Conservation (phyloP, 1,140 invertebrate species). For the Armadillidium nasatum region DNA sequence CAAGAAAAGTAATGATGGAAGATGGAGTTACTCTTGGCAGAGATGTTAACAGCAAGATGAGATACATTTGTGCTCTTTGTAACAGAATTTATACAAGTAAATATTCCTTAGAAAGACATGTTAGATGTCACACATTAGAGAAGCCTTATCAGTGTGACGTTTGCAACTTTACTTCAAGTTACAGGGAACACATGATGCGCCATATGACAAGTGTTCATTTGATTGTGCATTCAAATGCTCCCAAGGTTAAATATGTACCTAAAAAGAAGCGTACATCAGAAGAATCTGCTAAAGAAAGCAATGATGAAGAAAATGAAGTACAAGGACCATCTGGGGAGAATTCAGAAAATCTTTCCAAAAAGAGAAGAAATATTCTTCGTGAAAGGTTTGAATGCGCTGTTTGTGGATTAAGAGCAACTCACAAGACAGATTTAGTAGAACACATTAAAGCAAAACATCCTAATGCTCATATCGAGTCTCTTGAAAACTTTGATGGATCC, state of each 20-base stretch:
- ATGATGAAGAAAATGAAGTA: slow-evolving; percentile 18
- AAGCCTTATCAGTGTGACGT: slow-evolving; percentile 42
- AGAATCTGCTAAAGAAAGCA: slow-evolving; percentile 18
- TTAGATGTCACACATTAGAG: slow-evolving; percentile 40
- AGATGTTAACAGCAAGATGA: slow-evolving; percentile 35
- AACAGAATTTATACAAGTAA: slow-evolving; percentile 43
- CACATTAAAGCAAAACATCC: slow-evolving; percentile 42
- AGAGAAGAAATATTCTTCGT: slow-evolving; percentile 38
- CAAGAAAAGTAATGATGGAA: slow-evolving; percentile 42
- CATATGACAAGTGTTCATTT: slow-evolving; percentile 44
- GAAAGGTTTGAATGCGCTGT: slow-evolving; percentile 43
- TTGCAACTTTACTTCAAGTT: slow-evolving; percentile 40
- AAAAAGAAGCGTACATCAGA: slow-evolving; percentile 34
- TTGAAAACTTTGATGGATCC: slow-evolving; percentile 40
- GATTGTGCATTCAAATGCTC: slow-evolving; percentile 42
- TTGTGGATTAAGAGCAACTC: slow-evolving; percentile 41
- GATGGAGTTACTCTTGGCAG: slow-evolving; percentile 41
- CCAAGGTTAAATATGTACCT: slow-evolving; percentile 38
- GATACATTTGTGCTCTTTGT: slow-evolving; percentile 42
- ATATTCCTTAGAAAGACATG: slow-evolving; percentile 41
- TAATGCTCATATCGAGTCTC: slow-evolving; percentile 42
- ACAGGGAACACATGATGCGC: slow-evolving; percentile 41
- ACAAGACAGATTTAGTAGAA: slow-evolving; percentile 40
- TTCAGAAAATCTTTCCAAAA: slow-evolving; percentile 19
- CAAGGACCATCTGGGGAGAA: neutral